A percentile compares a stretch with the other conserved stretches of the same genome.
Conservation (phyloP, 2,797 vertebrate genomes). For the Numenius phaeopus region DNA sequence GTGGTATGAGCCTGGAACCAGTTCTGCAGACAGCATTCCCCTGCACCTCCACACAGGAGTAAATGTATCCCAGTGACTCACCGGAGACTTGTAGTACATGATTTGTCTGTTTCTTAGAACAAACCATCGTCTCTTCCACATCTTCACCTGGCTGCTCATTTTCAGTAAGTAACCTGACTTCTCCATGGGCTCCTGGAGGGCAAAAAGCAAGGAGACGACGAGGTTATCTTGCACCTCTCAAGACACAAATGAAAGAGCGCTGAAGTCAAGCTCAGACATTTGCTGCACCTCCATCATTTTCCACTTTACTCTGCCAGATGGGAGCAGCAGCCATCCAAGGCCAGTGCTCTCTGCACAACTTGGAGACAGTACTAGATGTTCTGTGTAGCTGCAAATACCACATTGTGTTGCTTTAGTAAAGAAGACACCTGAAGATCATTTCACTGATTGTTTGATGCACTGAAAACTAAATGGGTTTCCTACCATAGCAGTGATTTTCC, state of each 20-base stretch:
- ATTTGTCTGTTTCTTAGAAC: conserved; percentile 94
- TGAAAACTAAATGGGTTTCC: background rate
- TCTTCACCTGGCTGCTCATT: conserved; percentile 93
- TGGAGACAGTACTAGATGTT: background rate
- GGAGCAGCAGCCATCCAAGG: background rate
- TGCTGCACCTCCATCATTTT: background rate
- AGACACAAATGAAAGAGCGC: background rate
- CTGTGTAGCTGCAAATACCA: background rate
- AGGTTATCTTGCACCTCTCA: background rate
- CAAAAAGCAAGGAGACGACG: background rate
- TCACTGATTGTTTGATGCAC: background rate
- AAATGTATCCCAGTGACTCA: conserved; percentile 76
- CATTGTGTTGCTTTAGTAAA: background rate
- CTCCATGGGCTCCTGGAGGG: conserved; percentile 89
- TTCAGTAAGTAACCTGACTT: conserved; percentile 96
- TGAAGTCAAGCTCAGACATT: background rate
- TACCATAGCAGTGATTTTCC: background rate
- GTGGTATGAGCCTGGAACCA: background rate
- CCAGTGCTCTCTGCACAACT: background rate
- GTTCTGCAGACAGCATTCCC: background rate
- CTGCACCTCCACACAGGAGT: background rate
- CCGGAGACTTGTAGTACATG: conserved; percentile 95
- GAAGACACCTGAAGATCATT: background rate
- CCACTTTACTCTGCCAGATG: background rate
- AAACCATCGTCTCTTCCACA: conserved; percentile 97